Conservation (phyloP, 2,113 vertebrate genomes). For the Heterotis niloticus region DNA sequence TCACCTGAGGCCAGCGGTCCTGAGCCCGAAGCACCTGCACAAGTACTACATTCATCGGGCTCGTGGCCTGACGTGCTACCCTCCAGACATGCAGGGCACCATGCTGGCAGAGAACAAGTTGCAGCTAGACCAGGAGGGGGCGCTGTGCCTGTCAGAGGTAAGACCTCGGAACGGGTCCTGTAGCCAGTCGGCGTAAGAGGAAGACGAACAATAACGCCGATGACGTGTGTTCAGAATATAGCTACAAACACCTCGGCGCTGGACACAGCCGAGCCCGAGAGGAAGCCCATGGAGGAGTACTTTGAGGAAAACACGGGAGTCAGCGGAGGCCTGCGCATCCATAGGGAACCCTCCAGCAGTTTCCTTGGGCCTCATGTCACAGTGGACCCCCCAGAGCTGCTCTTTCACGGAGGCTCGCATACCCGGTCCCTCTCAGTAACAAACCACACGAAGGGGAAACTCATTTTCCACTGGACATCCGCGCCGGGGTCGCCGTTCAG, state of each 20-base stretch:
- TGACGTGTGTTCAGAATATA: neutral
- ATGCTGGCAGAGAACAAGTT: conserved; percentile 65
- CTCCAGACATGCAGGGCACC: conserved; percentile 61
- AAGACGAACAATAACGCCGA: neutral
- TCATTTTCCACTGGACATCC: conserved; percentile 76
- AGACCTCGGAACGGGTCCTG: neutral
- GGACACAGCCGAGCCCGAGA: conserved; percentile 30
- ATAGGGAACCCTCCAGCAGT: neutral
- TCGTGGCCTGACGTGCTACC: conserved; percentile 66
- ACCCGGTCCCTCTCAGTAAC: conserved; percentile 67
- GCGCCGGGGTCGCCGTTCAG: conserved; percentile 59
- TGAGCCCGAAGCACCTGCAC: conserved; percentile 72
- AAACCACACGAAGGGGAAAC: conserved; percentile 78
- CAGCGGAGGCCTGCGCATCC: neutral
- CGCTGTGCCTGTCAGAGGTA: conserved; percentile 47
- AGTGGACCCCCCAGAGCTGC: conserved; percentile 64
- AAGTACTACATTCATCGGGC: conserved; percentile 62
- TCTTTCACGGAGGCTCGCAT: conserved; percentile 67
- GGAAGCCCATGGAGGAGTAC: conserved; percentile 63
- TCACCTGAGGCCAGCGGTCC: conserved; percentile 60
- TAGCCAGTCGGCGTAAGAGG: neutral
- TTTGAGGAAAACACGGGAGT: conserved; percentile 45
- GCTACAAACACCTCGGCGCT: neutral
- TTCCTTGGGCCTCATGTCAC: conserved; percentile 52
- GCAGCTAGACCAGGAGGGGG: conserved; percentile 55